Percentiles rank a stretch among this genome's conserved stretches.
Evolutionary conservation across 2,797 vertebrate species (phyloP).

Genomic region (Alosa sapidissima): DNA sequence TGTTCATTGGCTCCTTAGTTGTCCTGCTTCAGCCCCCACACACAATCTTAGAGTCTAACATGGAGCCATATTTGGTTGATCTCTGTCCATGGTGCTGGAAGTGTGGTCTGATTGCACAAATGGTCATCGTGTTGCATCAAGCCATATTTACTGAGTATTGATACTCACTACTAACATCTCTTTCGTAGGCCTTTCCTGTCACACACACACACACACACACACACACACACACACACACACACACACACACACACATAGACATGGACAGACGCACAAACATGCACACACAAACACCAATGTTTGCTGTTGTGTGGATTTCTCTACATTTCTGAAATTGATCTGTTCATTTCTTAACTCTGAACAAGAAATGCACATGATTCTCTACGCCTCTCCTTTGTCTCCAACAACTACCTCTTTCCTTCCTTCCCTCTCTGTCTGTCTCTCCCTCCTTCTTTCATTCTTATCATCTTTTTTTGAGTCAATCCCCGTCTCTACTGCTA

Average conservation of each 20-base stretch:
- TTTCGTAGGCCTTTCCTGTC: not conserved
- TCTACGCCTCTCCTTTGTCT: too few relatives aligned
- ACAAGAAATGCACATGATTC: not conserved
- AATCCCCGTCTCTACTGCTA: not conserved
- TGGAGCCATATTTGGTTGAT: slow-evolving; percentile 29
- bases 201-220: not conserved
- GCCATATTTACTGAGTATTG: not conserved
- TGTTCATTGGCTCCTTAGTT: not conserved
- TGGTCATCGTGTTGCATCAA: not conserved
- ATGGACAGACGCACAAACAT: not conserved
- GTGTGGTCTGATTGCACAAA: not conserved
- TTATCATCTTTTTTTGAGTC: not conserved
- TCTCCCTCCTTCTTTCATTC: not conserved
- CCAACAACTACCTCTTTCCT: too few relatives aligned
- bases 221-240: not conserved
- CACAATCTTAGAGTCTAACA: slow-evolving; percentile 13
- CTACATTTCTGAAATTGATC: too few relatives aligned
- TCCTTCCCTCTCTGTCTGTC: too few relatives aligned
- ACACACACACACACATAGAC: not conserved
- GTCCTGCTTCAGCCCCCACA: slow-evolving; percentile 28
- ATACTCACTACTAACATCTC: not conserved
- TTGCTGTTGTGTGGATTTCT: too few relatives aligned
- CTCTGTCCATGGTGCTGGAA: slow-evolving; percentile 47
- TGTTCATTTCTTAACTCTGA: not conserved
- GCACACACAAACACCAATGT: too few relatives aligned